phyloP scores from a whole-genome alignment of 2,797 vertebrate species.

The Hipposideros larvatus region DNA sequence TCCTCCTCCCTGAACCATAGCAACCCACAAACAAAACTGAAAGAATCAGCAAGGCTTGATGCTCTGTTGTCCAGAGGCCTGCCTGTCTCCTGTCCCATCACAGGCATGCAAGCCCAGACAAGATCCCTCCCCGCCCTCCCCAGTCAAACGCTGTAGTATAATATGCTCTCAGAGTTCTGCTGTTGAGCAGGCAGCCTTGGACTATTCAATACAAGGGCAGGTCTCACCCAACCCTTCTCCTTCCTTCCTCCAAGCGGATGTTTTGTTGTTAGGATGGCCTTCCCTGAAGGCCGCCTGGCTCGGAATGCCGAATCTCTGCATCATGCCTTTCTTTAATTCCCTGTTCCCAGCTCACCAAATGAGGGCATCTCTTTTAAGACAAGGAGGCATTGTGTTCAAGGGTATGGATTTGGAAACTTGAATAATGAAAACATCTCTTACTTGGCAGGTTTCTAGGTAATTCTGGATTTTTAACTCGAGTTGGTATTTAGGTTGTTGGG shows the following conservation, averaged over 20 bases:
- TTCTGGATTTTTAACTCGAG: neutral
- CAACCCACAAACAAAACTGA: constrained; percentile 46
- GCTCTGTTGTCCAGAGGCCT: neutral
- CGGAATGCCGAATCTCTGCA: neutral
- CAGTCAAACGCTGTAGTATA: neutral
- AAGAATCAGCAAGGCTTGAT: neutral
- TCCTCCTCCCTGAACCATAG: constrained; percentile 9
- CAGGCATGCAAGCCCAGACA: neutral
- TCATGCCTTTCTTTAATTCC: neutral
- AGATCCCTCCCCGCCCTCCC: neutral
- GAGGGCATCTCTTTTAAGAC: constrained; percentile 10
- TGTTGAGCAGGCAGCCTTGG: neutral
- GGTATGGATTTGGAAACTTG: neutral
- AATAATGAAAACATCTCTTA: neutral
- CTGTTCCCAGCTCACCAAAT: neutral
- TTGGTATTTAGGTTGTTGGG: neutral
- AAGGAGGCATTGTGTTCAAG: constrained; percentile 46
- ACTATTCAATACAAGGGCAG: neutral
- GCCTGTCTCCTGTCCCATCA: neutral
- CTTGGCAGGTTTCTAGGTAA: neutral
- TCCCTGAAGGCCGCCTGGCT: neutral
- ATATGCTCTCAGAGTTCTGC: neutral
- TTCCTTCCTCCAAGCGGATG: neutral
- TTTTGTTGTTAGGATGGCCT: neutral
- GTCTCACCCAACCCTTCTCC: neutral